Base-by-base conservation (phyloP, 2,113 vertebrate species). In the Meriones unguiculatus region DNA sequence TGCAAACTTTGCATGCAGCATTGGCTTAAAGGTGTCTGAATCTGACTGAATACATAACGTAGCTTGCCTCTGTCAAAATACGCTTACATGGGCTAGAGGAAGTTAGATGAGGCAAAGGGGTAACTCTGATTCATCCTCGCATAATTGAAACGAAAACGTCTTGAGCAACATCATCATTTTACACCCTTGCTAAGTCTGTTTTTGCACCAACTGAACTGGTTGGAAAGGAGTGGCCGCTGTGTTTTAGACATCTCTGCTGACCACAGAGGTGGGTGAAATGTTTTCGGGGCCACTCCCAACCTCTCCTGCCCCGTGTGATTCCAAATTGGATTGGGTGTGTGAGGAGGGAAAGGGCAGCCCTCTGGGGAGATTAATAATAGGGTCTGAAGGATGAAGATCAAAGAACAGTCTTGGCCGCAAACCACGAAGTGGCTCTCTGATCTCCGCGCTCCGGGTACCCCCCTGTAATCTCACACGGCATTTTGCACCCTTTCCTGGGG, bases 321-420 rank as follows among this genome's bases (percentile, higher is more conserved):
- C 91, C 0, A 1, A 77, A 67, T 52, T 80, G 88, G 92, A 84
- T 70, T 91, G 95, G 28, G 73, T 80, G n/a, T 86, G 81, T 92
- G 81, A 70, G 62, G 85, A 91, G 90, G 70, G 50, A 91, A 95
- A 97, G 92, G 86, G 62, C 81, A 97, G 81, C 82, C 65, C 95
- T 97, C 92, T 80, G 78, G 81, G 82, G 93, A 96, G 92, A 94
- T 95, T 97, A 95, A 90, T 67, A 77, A 97, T 57, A 70, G 14
- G 77, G 92, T 77, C 69, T 75, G 87, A 96, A 91, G 77, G 96
- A 92, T 93, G 97, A 96, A 95, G 97, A 95, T 97, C 95, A 96
- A 97, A 97, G 93, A 73, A 14, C 1, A 69, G 50, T 81, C 69
- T 91, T 97, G 95, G 95, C 92, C 87, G 86, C n/a, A 22, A 50